Evolutionary conservation across 2,113 vertebrate species (phyloP).

Genomic region (Bubo scandiacus): DNA sequence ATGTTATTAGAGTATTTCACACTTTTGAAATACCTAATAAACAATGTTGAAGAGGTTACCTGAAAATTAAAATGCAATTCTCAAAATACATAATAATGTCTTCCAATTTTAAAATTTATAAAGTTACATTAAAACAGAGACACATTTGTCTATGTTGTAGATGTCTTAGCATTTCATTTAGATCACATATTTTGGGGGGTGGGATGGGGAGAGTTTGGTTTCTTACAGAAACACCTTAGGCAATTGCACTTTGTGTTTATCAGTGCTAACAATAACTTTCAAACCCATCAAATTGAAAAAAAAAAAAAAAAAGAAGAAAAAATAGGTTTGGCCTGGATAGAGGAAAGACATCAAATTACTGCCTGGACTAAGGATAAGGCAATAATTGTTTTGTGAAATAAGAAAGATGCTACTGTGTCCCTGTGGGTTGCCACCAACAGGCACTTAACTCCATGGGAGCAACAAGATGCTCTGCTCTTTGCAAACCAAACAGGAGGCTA

Average conservation of each 20-base stretch:
- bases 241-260: not conserved
- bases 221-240: not conserved
- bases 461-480: not conserved
- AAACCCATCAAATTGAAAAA: not conserved
- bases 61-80: not conserved
- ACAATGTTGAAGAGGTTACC: not conserved
- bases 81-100: not conserved
- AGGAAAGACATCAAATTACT: not conserved
- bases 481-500: not conserved
- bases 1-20: not conserved
- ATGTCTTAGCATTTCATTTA: not conserved
- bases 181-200: not conserved
- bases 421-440: not conserved
- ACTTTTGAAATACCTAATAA: not conserved
- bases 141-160: rapidly evolving
- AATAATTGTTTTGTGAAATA: not conserved
- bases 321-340: not conserved
- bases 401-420: not conserved
- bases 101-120: not conserved
- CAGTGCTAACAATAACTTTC: not conserved
- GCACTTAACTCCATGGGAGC: not conserved
- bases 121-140: not conserved
- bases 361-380: not conserved
- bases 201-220: rapidly evolving
- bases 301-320: too few species aligned